phyloP scores from a whole-genome alignment of 2,888 invertebrate species.

The Litoditis marina region DNA sequence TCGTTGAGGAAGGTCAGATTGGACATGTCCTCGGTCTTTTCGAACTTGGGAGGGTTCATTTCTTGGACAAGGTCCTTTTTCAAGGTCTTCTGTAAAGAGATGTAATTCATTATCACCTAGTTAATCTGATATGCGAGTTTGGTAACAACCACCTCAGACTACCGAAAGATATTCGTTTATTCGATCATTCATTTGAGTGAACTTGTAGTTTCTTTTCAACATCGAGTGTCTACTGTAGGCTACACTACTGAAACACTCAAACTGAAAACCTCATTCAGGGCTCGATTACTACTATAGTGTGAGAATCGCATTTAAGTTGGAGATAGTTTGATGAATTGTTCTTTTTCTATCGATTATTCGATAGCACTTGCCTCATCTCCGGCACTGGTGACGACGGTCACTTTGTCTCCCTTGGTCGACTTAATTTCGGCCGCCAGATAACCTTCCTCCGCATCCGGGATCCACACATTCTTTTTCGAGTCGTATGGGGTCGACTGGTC shows the following conservation, averaged over 20 bases:
- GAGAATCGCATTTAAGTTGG: too few species aligned
- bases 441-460: constrained; percentile 95
- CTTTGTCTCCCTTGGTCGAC: constrained; percentile 89
- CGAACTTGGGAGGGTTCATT: constrained; percentile 97
- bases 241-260: too few species aligned
- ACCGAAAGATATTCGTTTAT: too few species aligned
- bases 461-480: constrained; percentile 99
- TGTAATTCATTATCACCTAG: background rate
- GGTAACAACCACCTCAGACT: too few species aligned
- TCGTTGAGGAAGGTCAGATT: constrained; percentile 98
- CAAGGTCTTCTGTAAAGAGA: constrained; percentile 69
- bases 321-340: too few species aligned
- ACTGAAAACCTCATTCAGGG: too few species aligned
- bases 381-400: constrained; percentile 83
- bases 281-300: too few species aligned
- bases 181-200: too few species aligned
- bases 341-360: too few species aligned
- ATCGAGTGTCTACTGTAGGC: too few species aligned
- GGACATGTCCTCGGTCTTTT: constrained; percentile 73
- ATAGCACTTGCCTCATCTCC: constrained; percentile 73
- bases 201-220: too few species aligned
- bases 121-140: too few species aligned
- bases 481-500: constrained; percentile 98
- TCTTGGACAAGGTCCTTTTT: constrained; percentile 87
- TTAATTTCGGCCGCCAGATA: constrained; percentile 95